Evolutionary conservation across 1,140 invertebrate species (phyloP).

Genomic region (Aphidius gifuensis): DNA sequence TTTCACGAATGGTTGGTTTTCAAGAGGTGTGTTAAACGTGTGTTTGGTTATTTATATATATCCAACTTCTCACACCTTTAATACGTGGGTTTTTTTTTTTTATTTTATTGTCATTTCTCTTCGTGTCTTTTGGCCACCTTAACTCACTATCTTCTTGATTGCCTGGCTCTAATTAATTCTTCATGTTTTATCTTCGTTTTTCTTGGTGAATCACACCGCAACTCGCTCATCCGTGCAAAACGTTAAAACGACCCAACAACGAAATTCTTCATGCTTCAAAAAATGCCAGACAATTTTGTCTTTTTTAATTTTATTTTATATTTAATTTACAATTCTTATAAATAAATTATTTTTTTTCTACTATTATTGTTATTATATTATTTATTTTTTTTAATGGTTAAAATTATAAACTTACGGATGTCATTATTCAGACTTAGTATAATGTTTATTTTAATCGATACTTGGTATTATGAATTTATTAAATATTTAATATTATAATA

Average conservation of each 20-base stretch:
- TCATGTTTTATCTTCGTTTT: slow-evolving; percentile 51
- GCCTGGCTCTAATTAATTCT: slow-evolving; percentile 52
- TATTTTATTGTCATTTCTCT: slow-evolving; percentile 26
- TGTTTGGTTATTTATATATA: slow-evolving; percentile 51
- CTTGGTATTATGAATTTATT: too few species aligned
- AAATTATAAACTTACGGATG: too few species aligned
- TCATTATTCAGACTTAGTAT: too few species aligned
- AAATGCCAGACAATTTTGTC: slow-evolving; percentile 2
- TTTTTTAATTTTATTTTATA: neutral
- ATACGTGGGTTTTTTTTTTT: slow-evolving; percentile 39
- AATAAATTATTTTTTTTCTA: too few species aligned
- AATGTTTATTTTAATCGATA: too few species aligned
- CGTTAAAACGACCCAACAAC: neutral
- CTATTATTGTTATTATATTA: too few species aligned
- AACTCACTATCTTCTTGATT: slow-evolving; percentile 48
- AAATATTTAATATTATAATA: too few species aligned
- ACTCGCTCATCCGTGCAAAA: slow-evolving; percentile 6
- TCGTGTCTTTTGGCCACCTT: slow-evolving; percentile 45
- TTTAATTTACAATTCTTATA: neutral
- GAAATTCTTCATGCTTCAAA: neutral
- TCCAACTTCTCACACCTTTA: slow-evolving; percentile 28
- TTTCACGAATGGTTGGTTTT: slow-evolving; percentile 26
- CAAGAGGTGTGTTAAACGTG: slow-evolving; percentile 48
- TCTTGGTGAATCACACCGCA: slow-evolving; percentile 21
- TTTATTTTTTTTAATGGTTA: too few species aligned